Conservation (phyloP, 2,797 vertebrate species). For the Bryconaethiops microstoma region DNA sequence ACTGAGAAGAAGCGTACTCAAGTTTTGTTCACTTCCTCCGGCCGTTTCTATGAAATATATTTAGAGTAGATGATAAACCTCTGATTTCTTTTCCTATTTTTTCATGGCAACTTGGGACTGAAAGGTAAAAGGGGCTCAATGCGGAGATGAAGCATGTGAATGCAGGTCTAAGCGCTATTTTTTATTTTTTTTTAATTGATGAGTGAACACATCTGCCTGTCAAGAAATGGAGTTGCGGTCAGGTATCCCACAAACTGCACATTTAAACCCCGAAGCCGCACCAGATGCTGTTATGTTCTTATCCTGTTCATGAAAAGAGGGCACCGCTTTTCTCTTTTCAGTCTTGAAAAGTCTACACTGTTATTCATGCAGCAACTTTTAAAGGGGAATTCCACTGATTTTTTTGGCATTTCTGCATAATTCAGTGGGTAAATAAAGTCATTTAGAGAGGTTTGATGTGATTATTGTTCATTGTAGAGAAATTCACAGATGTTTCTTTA, state of each 20-base stretch:
- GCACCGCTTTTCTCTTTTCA: not conserved
- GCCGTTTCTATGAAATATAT: slow-evolving; percentile 15
- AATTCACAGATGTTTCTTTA: not conserved
- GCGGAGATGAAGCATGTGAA: slow-evolving; percentile 8
- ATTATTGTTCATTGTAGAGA: not conserved
- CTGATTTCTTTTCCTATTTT: not conserved
- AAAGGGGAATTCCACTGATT: not conserved
- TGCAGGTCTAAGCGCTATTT: not conserved
- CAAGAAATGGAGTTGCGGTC: not conserved
- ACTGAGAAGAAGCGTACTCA: slow-evolving; percentile 19
- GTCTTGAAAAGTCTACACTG: not conserved
- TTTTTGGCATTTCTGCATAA: not conserved
- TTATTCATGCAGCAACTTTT: not conserved
- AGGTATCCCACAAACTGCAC: not conserved
- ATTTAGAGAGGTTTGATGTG: not conserved
- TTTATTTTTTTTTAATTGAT: not conserved
- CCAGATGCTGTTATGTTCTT: not conserved
- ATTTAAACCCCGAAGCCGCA: slow-evolving; percentile 7
- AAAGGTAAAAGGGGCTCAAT: not conserved
- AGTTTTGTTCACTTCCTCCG: slow-evolving; percentile 3
- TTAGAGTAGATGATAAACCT: not conserved
- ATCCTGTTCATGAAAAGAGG: not conserved
- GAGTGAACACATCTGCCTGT: not conserved
- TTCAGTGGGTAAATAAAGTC: not conserved
- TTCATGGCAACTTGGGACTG: not conserved